Evolutionary conservation across 2,797 vertebrate species (phyloP), one percentile per base, ranked within the genome.

Genomic region (Rhinophrynus dorsalis): DNA sequence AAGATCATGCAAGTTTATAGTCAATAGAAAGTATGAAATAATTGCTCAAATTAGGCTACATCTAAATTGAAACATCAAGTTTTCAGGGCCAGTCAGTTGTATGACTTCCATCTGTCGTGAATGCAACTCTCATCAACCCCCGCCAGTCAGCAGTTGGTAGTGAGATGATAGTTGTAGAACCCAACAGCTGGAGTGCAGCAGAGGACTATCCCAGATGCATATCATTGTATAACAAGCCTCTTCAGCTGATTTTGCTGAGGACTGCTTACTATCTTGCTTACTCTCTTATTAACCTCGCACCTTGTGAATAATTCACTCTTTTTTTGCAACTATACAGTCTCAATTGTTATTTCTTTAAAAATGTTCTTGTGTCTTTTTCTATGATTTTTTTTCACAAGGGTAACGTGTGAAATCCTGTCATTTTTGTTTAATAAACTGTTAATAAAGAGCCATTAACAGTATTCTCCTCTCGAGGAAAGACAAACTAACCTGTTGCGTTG

Each of bases 401-500:
- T 5, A 26, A n/a, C 23, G 23, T 12, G 5, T 29, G 32, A 52
- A 2, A 59, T 60, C 17, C 30, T 56, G 10, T 18, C 47, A 18
- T 20, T 54, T 3, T 0, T 13, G 40, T 10, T 40, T 6, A 51
- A 18, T 44, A 61, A 51, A 55, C 20, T 11, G 47, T 18, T 38
- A 29, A 52, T 15, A 44, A 80, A 67, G 0, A 20, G 77, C 78
- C 74, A 75, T 68, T 68, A 38, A 79, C 65, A 15, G 35, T 30
- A 9, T 42, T 12, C 65, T 26, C 79, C 81, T 78, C 82, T 60
- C 29, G 77, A 77, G 80, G 68, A 82, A 35, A 23, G 61, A 68
- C 76, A 76, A 74, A 40, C 54, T 74, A 62, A 76, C 75, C 80
- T 38, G 77, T 71, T 75, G n/a, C n/a, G 17, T 20, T 2, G 51